phyloP scores from a whole-genome alignment of 2,888 invertebrate genomes.

The Sinohyriopsis cumingii region DNA sequence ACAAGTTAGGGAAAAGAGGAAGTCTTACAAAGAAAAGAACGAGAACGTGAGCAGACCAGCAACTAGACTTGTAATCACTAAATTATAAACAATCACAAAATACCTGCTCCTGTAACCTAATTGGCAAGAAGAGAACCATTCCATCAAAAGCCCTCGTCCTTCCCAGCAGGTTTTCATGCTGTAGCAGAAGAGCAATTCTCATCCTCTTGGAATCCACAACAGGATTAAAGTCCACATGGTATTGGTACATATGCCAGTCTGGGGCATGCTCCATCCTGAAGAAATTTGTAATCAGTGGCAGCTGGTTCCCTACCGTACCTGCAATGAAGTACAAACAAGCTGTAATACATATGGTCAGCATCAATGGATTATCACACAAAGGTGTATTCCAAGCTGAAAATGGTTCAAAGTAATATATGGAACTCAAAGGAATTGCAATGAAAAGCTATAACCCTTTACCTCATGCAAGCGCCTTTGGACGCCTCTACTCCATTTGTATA shows the following conservation, averaged over 20 bases:
- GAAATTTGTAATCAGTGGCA: conserved; percentile 59
- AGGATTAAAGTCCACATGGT: conserved; percentile 68
- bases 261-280: conserved; percentile 54
- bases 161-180: conserved; percentile 58
- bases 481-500: no score
- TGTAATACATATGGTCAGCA: no score
- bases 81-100: no score
- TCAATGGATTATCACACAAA: background rate
- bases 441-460: no score
- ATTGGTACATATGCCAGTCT: conserved; percentile 65
- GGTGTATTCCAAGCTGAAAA: background rate
- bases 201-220: conserved; percentile 59
- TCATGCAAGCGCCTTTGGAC: no score
- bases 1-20: no score
- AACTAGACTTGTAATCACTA: no score
- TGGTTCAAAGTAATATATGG: background rate
- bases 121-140: conserved; percentile 62
- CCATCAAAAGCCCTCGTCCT: conserved; percentile 67
- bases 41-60: no score
- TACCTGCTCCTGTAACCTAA: conserved; percentile 53
- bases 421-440: no score
- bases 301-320: conserved; percentile 57
- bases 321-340: conserved; percentile 8
- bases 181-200: conserved; percentile 56
- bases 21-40: no score